phyloP scores from a whole-genome alignment of 2,797 vertebrate species.

The Cyclopterus lumpus region DNA sequence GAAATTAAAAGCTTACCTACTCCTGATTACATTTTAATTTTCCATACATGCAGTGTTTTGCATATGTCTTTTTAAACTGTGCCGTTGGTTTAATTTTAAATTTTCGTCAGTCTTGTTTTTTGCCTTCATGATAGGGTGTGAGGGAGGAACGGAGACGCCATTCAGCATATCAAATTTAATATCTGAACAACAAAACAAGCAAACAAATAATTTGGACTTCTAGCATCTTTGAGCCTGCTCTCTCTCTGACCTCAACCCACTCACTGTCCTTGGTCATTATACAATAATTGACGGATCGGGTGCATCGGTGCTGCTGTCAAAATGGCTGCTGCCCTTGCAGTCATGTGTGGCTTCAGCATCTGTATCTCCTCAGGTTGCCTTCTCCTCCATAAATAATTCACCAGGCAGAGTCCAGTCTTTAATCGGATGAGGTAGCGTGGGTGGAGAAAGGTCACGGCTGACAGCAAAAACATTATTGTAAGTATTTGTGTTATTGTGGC shows the following conservation, averaged over 20 bases:
- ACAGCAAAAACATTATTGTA: conserved; percentile 7
- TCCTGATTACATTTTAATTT: not conserved
- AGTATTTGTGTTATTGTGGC: not conserved
- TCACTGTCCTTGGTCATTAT: conserved; percentile 29
- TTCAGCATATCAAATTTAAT: not conserved
- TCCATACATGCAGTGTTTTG: not conserved
- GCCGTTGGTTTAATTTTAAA: not conserved
- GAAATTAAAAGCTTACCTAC: not conserved
- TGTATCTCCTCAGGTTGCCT: conserved; percentile 43
- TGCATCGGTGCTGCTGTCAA: conserved; percentile 3
- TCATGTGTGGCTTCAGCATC: conserved; percentile 8
- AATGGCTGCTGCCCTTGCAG: not conserved
- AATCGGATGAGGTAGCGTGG: conserved; percentile 30
- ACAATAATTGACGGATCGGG: conserved; percentile 11
- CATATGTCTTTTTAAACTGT: not conserved
- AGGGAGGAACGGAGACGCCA: not conserved
- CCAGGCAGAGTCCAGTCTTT: conserved; percentile 23
- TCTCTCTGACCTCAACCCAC: conserved; percentile 27
- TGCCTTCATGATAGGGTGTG: not conserved
- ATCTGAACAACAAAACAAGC: conserved; percentile 5
- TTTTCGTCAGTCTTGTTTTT: not conserved
- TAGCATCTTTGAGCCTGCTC: not conserved
- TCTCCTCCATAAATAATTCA: conserved; percentile 54
- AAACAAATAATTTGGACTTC: not conserved
- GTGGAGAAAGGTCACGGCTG: conserved; percentile 19